Base-by-base conservation (phyloP, 1,140 invertebrate species). In the Paraescarpia echinospica region DNA sequence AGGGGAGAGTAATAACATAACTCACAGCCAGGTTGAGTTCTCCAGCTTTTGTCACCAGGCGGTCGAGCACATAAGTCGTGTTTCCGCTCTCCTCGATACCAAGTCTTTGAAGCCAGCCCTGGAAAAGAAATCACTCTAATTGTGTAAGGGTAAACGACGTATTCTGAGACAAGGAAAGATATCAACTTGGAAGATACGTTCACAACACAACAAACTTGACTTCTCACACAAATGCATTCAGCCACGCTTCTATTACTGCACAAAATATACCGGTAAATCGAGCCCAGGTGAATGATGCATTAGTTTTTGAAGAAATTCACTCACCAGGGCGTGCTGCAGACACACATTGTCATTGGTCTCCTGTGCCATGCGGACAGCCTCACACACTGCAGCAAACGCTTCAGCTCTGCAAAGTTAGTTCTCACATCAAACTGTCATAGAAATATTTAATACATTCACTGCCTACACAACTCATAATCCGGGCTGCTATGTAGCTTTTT, bases 361-460 rank as follows among this genome's bases (percentile, higher is more conserved):
- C 95, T 99, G 98, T n/a, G 98, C 98, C 94, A 98, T 96, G 95
- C 97, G 97, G 92, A 99, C 97, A 22, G 98, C 97, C 96, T 99
- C 98, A 94, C 97, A 97, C 31, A 99, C 96, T 41, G 98, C 98
- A 92, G 97, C 97, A 94, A 98, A 96, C 0, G 98, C 98, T 94
- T 98, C 97, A 93, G 97, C 96, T 93, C 98, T 98, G 94, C 91
- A 96, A 94, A 93, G 41, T 93, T 91, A 41, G 41, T 41, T 41
- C 4, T 41, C 41, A 12, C 41, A 94, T 91, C 34, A 90, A 92
- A 34, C 89, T 90, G 33, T 33, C 9, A 31, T 91, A 89, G 34
- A n/a, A 92, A 90, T 31, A 89, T 51, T 51, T 59, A 59, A 34
- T 59, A 91, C 1, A 35, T 34, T 91, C 33, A 91, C 34, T n/a